A percentile compares a stretch with the other conserved stretches of the same genome.
phyloP scores from a whole-genome alignment of 2,113 vertebrate species.

The Cettia cetti region DNA sequence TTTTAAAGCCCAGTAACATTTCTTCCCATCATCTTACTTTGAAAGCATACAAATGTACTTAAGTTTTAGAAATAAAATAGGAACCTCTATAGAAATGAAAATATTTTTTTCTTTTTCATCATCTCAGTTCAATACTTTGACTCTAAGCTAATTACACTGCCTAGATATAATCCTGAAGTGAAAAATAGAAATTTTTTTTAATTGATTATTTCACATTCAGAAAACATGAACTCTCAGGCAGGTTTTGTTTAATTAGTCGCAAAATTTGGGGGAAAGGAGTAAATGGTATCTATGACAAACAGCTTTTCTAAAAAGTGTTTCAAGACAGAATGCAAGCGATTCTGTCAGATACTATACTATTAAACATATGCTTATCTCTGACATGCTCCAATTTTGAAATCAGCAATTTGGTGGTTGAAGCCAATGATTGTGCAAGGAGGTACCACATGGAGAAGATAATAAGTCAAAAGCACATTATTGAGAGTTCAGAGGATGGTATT shows the following conservation, averaged over 20 bases:
- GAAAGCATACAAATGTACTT: neutral
- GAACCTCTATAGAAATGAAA: neutral
- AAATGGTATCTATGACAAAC: neutral
- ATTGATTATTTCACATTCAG: neutral
- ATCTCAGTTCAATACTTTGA: neutral
- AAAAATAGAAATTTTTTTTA: neutral
- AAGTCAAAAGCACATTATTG: neutral
- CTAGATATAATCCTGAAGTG: neutral
- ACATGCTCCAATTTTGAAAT: neutral
- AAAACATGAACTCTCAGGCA: neutral
- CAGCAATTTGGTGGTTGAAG: neutral
- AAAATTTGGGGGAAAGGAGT: neutral
- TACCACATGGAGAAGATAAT: neutral
- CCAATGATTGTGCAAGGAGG: neutral
- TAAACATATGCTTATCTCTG: neutral
- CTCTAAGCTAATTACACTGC: neutral
- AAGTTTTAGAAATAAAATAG: neutral
- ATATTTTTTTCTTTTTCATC: neutral
- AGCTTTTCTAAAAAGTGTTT: neutral
- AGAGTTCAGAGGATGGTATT: neutral
- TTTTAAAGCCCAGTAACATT: neutral
- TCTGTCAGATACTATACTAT: neutral
- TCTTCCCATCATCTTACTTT: neutral
- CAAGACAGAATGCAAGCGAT: neutral
- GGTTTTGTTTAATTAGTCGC: neutral